Evolutionary conservation across 2,113 vertebrate species (phyloP), one percentile per base, ranked within the genome.

Genomic region (Carassius auratus): DNA sequence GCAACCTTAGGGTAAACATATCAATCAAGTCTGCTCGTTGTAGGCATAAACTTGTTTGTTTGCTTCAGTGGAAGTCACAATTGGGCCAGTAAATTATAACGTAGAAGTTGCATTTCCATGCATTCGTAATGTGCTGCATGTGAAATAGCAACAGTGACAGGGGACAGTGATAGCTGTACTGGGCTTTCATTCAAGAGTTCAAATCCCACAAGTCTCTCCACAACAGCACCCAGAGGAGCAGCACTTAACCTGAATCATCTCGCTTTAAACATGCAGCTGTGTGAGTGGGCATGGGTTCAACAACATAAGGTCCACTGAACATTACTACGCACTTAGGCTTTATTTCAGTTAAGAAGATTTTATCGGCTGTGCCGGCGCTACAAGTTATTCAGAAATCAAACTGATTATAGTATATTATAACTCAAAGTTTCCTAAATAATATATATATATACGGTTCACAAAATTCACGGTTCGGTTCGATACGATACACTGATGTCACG

Each of bases 211-310:
- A 52, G 71, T 76, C n/a, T 77, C 21, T 85, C 19, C 62, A 30
- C 50, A 78, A 21, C 74, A 77, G 19, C 42, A 69, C 71, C 69
- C 71, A 26, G 36, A 59, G 55, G 82, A 75, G n/a, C 59, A 85
- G 75, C 75, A 85, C 61, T 85, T 66, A 85, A 77, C 61, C 84
- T 68, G 74, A 64, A 85, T 77, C 10, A 68, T 66, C 64, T 77
- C 75, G 30, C 30, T 78, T 52, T 69, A 66, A 78, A 85, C 62
- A 69, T 26, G 62, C 84, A 68, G 73, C 83, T 84, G 83, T 76
- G 42, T 50, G 73, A 61, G 55, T 66, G 26, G 84, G 75, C 61
- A 85, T 13, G 13, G 17, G 42, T 66, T 66, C 62, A 85, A 78
- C 61, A 85, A 50, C 12, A 55, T 38, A 66, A 77, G 74, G 23